Conservation (phyloP, 2,113 vertebrate genomes). For the Eulacestoma nigropectus region DNA sequence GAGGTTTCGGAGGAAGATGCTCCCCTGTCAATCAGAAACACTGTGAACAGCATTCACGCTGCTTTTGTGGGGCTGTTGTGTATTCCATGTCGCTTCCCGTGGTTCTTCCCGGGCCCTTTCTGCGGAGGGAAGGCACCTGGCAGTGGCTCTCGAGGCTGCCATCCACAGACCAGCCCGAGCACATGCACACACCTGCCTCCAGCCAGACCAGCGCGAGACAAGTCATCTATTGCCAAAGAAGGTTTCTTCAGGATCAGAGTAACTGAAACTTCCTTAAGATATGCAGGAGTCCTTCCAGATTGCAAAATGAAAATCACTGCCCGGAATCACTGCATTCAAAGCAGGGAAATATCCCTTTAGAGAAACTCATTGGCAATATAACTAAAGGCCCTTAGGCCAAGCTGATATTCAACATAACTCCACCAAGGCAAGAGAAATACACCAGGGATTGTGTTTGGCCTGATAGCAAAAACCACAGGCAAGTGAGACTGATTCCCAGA, state of each 20-base stretch:
- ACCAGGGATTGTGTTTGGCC: slow-evolving; percentile 23
- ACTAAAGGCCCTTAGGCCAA: background rate
- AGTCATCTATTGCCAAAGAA: background rate
- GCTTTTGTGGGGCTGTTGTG: background rate
- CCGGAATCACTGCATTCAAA: slow-evolving; percentile 28
- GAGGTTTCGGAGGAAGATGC: background rate
- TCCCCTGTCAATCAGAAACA: background rate
- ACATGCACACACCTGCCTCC: slow-evolving; percentile 9
- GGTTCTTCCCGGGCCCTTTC: background rate
- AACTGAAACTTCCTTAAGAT: background rate
- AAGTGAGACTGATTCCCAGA: slow-evolving; percentile 41
- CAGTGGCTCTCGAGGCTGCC: slow-evolving; percentile 3
- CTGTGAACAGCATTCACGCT: background rate
- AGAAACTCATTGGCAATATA: background rate
- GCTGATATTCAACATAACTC: slow-evolving; percentile 11
- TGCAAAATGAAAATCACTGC: slow-evolving; percentile 11
- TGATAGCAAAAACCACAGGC: slow-evolving; percentile 16
- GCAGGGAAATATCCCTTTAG: slow-evolving; percentile 23
- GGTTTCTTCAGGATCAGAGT: background rate
- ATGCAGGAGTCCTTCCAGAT: slow-evolving; percentile 6
- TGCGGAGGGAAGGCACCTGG: background rate
- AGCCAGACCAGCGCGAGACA: background rate
- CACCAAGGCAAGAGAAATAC: slow-evolving; percentile 20
- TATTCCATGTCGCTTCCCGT: background rate
- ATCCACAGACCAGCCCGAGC: background rate